phyloP scores from a whole-genome alignment of 2,113 vertebrate genomes.

The Ellobius talpinus region DNA sequence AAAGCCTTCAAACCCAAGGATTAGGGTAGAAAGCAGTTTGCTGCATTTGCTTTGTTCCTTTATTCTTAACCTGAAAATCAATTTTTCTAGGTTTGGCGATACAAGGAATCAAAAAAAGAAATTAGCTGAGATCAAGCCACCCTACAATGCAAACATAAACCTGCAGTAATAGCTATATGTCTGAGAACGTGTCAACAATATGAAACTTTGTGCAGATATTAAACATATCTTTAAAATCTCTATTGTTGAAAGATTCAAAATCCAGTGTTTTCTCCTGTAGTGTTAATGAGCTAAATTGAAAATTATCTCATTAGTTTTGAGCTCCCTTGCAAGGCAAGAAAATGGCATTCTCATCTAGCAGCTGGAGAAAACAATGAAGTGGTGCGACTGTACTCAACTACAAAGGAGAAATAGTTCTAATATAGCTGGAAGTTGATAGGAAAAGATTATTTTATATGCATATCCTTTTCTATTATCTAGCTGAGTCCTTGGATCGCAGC shows the following conservation, averaged over 20 bases:
- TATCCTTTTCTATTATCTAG: background rate
- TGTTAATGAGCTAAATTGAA: slow-evolving; percentile 67
- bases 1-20: background rate
- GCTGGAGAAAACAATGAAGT: background rate
- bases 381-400: background rate
- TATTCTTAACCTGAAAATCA: slow-evolving; percentile 36
- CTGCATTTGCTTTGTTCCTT: slow-evolving; percentile 5
- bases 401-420: slow-evolving; percentile 29
- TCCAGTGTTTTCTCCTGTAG: slow-evolving; percentile 52
- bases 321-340: slow-evolving; percentile 45
- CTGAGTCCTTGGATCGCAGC: slow-evolving; percentile 48
- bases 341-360: slow-evolving; percentile 65
- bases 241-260: slow-evolving; percentile 35
- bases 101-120: slow-evolving; percentile 48
- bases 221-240: background rate
- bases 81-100: slow-evolving; percentile 37
- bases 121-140: slow-evolving; percentile 29
- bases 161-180: slow-evolving; percentile 29
- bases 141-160: background rate
- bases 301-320: slow-evolving; percentile 72
- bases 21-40: background rate
- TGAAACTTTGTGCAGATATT: slow-evolving; percentile 40
- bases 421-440: background rate
- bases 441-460: slow-evolving; percentile 46
- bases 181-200: slow-evolving; percentile 58